Evolutionary conservation across 2,888 invertebrate species (phyloP), one percentile per base, ranked within the genome.

Genomic region (Nymphalis urticae): DNA sequence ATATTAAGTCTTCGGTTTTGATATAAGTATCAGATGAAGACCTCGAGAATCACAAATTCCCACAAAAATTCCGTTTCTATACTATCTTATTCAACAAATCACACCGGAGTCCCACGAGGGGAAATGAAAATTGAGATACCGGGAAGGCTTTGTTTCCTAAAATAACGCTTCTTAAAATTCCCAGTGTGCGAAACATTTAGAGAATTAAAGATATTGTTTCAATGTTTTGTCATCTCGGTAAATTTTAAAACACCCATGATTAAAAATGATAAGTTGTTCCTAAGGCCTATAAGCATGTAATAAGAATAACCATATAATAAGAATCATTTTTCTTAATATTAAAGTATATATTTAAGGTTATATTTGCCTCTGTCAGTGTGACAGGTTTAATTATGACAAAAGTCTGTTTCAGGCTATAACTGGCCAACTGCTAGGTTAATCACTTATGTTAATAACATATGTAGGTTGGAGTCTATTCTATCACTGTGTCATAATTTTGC

Each of bases 71-170:
- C 85, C 89, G 89, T 87, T 90, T 89, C 89, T 89, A 86, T 90
- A 90, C 87, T 90, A 90, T 89, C 90, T 89, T 81, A 80, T 82
- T 88, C 88, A 89, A 90, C 90, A 90, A 91, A 91, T 91, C 91
- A 90, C 89, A 89, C 84, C 87, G 89, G 89, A 89, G 86, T 87
- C 86, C 86, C 87, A 85, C 81, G 84, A 88, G 88, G 88, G 87
- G 87, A 90, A 90, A 90, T 89, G 89, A 90, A 89, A 90, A 90
- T 90, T 90, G 89, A 90, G 90, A 90, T 90, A 90, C 90, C 89
- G 86, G 85, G 81, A 84, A 86, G 87, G 88, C 88, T 90, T 90
- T 90, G 90, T 90, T 89, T 88, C 48, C 48, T 56, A 66, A 66
- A 66, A 66, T 66, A 48, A 48, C 60, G 53, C 88, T 88, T 86